Evolutionary conservation across 1,140 invertebrate genomes (phyloP).

Genomic region (Zaprionus africanus): DNA sequence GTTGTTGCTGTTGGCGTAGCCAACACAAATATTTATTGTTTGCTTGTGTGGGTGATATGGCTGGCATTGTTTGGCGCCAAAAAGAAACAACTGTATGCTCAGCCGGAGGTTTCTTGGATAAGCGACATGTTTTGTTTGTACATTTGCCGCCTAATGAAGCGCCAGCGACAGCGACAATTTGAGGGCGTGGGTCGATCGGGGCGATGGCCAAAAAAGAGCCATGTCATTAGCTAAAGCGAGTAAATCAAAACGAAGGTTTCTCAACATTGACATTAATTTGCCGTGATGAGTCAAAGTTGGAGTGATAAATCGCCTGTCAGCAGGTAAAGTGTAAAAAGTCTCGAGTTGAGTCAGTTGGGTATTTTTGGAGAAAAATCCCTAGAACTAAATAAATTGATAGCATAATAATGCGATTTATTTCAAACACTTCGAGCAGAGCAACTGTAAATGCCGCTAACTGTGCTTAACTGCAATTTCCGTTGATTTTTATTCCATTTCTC

Average conservation of each 20-base stretch:
- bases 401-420: constrained; percentile 8
- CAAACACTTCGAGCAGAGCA: background rate
- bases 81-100: constrained; percentile 63
- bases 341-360: background rate
- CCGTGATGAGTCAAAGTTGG: constrained; percentile 25
- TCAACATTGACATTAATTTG: constrained; percentile 43
- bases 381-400: constrained; percentile 21
- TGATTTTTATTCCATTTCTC: constrained; percentile 23
- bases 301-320: background rate
- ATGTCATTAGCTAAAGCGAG: constrained; percentile 61
- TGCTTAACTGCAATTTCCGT: constrained; percentile 36
- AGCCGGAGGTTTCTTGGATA: constrained; percentile 34
- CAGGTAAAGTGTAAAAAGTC: background rate
- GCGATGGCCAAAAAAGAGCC: constrained; percentile 51
- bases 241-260: constrained; percentile 49
- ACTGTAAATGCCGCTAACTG: constrained; percentile 32
- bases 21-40: constrained; percentile 38
- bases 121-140: constrained; percentile 54
- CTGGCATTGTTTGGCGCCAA: constrained; percentile 65
- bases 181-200: constrained; percentile 46
- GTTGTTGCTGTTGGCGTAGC: constrained; percentile 36
- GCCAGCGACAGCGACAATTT: constrained; percentile 26
- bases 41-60: constrained; percentile 52
- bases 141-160: constrained; percentile 63
- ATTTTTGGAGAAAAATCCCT: background rate